phyloP scores from a whole-genome alignment of 2,797 vertebrate genomes.

The Tapirus indicus region DNA sequence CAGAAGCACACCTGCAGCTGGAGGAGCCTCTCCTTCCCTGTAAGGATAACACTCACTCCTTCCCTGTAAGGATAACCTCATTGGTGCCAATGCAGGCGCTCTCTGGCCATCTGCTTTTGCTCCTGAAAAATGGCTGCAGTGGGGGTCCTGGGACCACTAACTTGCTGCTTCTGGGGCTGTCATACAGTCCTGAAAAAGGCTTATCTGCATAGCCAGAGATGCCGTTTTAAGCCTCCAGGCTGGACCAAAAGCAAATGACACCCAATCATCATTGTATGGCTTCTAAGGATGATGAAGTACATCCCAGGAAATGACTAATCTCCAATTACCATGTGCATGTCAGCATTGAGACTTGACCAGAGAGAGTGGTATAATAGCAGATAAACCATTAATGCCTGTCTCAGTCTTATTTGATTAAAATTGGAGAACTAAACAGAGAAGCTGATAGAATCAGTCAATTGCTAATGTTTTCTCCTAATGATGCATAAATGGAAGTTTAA shows the following conservation, averaged over 20 bases:
- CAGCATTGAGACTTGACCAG: slow-evolving; percentile 37
- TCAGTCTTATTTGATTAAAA: slow-evolving; percentile 69
- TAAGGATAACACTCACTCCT: background rate
- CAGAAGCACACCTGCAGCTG: slow-evolving; percentile 49
- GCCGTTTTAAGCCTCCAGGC: background rate
- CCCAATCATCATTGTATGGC: background rate
- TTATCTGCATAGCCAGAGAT: slow-evolving; percentile 56
- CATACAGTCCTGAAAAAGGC: background rate
- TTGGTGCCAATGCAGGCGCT: slow-evolving; percentile 1
- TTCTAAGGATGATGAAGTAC: slow-evolving; percentile 42
- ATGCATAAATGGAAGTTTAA: slow-evolving; percentile 52
- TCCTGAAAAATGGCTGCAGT: slow-evolving; percentile 51
- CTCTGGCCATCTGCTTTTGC: background rate
- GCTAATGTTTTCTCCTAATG: slow-evolving; percentile 51
- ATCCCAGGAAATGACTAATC: slow-evolving; percentile 56
- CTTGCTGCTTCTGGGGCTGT: background rate
- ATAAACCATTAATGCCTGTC: slow-evolving; percentile 57
- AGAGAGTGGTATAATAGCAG: slow-evolving; percentile 19
- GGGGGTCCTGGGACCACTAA: slow-evolving; percentile 28
- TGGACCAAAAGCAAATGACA: slow-evolving; percentile 24
- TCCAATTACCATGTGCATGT: slow-evolving; percentile 57
- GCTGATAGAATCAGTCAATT: slow-evolving; percentile 51
- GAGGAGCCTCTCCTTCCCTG: background rate
- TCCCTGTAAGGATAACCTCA: background rate
- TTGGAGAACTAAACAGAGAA: slow-evolving; percentile 58